phyloP scores from a whole-genome alignment of 2,113 vertebrate species.

The Vireo altiloquus region DNA sequence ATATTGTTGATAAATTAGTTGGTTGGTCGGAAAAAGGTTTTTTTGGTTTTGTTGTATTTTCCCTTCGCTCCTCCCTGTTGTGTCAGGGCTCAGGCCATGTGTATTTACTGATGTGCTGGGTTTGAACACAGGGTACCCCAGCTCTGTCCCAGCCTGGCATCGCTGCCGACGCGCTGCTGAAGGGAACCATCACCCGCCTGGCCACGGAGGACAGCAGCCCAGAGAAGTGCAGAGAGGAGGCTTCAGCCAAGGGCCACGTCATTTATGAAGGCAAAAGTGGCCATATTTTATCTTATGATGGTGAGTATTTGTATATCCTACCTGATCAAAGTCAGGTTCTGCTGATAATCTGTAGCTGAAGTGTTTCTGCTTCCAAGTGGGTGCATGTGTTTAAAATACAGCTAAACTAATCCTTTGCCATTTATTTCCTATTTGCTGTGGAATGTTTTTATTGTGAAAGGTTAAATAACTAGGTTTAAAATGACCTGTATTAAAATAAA shows the following conservation, averaged over 20 bases:
- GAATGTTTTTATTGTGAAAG: background rate
- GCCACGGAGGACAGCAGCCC: constrained; percentile 87
- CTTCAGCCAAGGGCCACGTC: constrained; percentile 89
- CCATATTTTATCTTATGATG: constrained; percentile 92
- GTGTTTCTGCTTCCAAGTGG: background rate
- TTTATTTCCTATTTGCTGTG: background rate
- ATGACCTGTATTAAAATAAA: background rate
- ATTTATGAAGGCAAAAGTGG: constrained; percentile 97
- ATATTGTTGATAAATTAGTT: background rate
- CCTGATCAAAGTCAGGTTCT: background rate
- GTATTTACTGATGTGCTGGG: background rate
- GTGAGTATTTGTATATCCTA: constrained; percentile 71
- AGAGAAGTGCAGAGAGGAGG: constrained; percentile 88
- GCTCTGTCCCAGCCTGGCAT: constrained; percentile 87
- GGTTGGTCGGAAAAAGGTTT: background rate
- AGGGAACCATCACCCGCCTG: constrained; percentile 88
- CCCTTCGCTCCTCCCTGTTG: background rate
- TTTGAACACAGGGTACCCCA: constrained; percentile 85
- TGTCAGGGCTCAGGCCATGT: background rate
- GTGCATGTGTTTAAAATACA: background rate
- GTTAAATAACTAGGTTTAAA: background rate
- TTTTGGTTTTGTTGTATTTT: background rate
- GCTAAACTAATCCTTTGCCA: background rate
- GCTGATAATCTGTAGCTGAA: background rate
- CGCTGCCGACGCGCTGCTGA: constrained; percentile 85